Evolutionary conservation across 2,797 vertebrate species (phyloP).

Genomic region (Platyrinchus mystaceus): DNA sequence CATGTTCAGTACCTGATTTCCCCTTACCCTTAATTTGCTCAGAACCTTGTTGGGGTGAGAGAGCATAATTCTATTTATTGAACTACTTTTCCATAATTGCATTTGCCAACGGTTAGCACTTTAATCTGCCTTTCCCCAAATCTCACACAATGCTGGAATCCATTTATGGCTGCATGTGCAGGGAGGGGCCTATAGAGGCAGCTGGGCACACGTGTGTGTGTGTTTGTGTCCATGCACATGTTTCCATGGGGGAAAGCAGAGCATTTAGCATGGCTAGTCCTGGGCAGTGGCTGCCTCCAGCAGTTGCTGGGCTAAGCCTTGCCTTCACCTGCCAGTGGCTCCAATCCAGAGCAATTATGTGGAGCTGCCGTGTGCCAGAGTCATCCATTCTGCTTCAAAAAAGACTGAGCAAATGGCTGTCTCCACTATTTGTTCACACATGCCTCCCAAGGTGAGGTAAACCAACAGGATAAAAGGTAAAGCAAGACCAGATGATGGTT

Average conservation of each 20-base stretch:
- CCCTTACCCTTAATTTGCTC: slow-evolving; percentile 1
- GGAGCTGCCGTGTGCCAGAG: not conserved
- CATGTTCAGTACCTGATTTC: not conserved
- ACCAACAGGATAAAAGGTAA: not conserved
- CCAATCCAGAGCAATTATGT: not conserved
- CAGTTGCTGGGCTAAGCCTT: not conserved
- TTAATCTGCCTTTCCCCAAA: not conserved
- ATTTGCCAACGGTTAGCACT: not conserved
- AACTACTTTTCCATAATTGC: not conserved
- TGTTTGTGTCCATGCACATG: fast-evolving
- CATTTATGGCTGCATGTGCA: fast-evolving
- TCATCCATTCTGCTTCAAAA: not conserved
- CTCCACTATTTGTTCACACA: not conserved
- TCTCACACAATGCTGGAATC: not conserved
- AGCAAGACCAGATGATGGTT: not conserved
- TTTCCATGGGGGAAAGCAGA: not conserved
- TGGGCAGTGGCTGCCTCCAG: not conserved
- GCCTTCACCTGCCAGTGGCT: not conserved
- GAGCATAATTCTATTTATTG: not conserved
- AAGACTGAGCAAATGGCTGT: not conserved
- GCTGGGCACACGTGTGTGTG: not conserved
- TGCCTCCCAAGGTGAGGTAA: not conserved
- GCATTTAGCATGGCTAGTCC: too few species aligned
- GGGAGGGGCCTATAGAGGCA: not conserved
- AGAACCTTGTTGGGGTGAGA: not conserved